Evolutionary conservation across 2,888 invertebrate genomes (phyloP).

Genomic region (Linyphia triangularis): DNA sequence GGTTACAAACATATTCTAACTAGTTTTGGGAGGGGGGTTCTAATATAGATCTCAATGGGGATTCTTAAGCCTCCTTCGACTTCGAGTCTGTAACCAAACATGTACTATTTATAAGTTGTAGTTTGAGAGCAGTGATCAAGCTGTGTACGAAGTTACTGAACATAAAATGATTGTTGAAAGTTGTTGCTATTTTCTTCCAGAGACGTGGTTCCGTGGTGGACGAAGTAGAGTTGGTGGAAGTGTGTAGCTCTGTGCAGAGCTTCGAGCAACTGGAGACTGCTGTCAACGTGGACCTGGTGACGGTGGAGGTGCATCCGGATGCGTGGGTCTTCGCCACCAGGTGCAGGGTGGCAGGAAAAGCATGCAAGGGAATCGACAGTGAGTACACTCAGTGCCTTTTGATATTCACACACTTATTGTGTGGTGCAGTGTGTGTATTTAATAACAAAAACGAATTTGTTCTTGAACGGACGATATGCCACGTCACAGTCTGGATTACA

Average conservation of each 20-base stretch:
- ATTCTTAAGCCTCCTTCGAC: too few species aligned
- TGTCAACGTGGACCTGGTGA: slow-evolving; percentile 66
- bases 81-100: too few species aligned
- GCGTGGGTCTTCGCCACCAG: slow-evolving; percentile 74
- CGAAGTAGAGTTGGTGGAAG: slow-evolving; percentile 67
- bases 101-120: neutral
- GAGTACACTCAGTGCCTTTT: neutral
- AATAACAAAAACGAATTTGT: too few species aligned
- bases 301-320: slow-evolving; percentile 72
- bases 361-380: slow-evolving; percentile 74
- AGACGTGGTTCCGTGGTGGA: slow-evolving; percentile 18
- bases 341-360: slow-evolving; percentile 59
- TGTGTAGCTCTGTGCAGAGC: slow-evolving; percentile 62
- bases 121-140: neutral
- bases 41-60: too few species aligned
- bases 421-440: too few species aligned
- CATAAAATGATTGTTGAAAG: neutral
- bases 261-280: slow-evolving; percentile 71
- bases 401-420: too few species aligned
- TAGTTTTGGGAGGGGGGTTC: too few species aligned
- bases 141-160: neutral
- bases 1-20: too few species aligned
- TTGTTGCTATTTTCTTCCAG: neutral
- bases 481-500: too few species aligned
- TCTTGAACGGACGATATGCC: too few species aligned